Evolutionary conservation across 2,113 vertebrate genomes (phyloP).

Genomic region (Hippocampus zosterae): DNA sequence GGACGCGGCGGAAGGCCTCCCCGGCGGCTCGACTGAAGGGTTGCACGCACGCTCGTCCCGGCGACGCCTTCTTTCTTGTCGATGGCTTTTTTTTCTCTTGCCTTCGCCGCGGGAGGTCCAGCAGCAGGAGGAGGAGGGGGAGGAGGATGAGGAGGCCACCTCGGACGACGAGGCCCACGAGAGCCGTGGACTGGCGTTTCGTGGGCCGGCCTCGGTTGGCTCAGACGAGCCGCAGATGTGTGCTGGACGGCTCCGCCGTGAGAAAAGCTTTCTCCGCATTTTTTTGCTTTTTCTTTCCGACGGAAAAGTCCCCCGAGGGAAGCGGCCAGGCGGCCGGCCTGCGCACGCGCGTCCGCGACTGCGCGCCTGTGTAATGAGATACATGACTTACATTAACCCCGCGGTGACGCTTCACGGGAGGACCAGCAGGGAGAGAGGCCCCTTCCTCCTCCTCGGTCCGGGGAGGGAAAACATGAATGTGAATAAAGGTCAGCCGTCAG

Average conservation of each 20-base stretch:
- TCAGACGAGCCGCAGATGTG: neutral
- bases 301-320: conserved; percentile 44
- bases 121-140: too few species aligned
- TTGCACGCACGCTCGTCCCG: too few species aligned
- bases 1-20: neutral
- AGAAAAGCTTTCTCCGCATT: neutral
- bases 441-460: conserved; percentile 41
- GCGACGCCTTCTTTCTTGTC: too few species aligned
- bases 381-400: conserved; percentile 61
- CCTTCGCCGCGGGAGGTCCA: too few species aligned
- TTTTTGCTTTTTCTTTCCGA: conserved; percentile 14
- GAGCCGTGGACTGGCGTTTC: neutral
- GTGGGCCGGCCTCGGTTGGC: neutral
- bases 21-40: too few species aligned
- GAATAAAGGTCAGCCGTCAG: conserved; percentile 52
- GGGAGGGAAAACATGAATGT: conserved; percentile 13
- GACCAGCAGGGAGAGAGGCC: conserved; percentile 42
- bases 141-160: too few species aligned
- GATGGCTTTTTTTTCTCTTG: too few species aligned
- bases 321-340: neutral
- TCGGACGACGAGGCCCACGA: too few species aligned
- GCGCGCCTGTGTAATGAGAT: conserved; percentile 36
- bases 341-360: neutral
- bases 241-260: neutral
- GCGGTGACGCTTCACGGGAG: conserved; percentile 53